Conservation (phyloP, 1,140 invertebrate species). For the Trichoplusia ni region DNA sequence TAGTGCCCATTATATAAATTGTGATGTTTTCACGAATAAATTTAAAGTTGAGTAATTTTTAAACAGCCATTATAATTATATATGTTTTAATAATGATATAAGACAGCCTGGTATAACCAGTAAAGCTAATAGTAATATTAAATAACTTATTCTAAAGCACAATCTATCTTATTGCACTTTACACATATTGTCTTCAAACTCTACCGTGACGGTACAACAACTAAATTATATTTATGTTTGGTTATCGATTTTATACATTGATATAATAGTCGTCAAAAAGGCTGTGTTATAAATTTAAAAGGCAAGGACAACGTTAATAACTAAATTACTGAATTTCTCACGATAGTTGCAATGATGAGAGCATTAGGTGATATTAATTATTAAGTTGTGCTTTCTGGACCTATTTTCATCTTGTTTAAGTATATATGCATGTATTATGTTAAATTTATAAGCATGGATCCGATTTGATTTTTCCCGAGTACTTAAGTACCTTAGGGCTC, state of each 20-base stretch:
- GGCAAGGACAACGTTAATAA: too few species aligned
- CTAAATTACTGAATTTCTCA: too few species aligned
- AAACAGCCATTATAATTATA: slow-evolving; percentile 27
- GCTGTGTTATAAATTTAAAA: slow-evolving; percentile 22
- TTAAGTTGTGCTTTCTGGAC: too few species aligned
- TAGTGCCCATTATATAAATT: slow-evolving; percentile 20
- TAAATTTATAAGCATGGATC: too few species aligned
- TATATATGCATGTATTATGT: too few species aligned
- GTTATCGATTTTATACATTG: slow-evolving; percentile 5
- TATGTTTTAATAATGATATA: slow-evolving; percentile 37
- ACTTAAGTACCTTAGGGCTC: too few species aligned
- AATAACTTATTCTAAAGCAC: slow-evolving; percentile 62
- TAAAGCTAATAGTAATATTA: slow-evolving; percentile 46
- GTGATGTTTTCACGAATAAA: slow-evolving; percentile 33
- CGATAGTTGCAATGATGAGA: too few species aligned
- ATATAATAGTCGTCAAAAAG: slow-evolving; percentile 18
- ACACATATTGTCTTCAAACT: slow-evolving; percentile 67
- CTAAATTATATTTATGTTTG: slow-evolving; percentile 5
- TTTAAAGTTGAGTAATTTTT: slow-evolving; percentile 24
- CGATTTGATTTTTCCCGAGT: too few species aligned
- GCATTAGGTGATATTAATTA: too few species aligned
- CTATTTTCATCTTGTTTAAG: too few species aligned
- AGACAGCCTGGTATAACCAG: slow-evolving; percentile 45
- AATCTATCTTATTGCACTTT: slow-evolving; percentile 73
- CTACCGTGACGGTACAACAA: slow-evolving; percentile 28